A percentile compares a stretch with the other conserved stretches of the same genome.
phyloP scores from a whole-genome alignment of 2,888 invertebrate species.

The Vesta saturnalis region DNA sequence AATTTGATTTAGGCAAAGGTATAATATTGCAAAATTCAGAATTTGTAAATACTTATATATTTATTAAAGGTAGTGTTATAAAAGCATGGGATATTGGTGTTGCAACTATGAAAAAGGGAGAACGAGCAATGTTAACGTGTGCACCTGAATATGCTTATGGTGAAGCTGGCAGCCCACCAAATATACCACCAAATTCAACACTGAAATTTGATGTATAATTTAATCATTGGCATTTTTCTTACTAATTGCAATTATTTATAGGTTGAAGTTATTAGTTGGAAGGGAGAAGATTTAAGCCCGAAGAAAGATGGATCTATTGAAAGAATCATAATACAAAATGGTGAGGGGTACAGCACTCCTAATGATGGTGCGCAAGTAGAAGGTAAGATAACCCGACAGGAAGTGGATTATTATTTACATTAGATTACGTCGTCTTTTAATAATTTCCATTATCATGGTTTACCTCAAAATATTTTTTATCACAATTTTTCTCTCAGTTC shows the following conservation, averaged over 20 bases:
- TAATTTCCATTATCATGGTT: background rate
- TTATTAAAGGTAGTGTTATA: slow-evolving; percentile 76
- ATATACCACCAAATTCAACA: slow-evolving; percentile 88
- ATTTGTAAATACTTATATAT: background rate
- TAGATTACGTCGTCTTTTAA: no score
- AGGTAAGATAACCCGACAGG: slow-evolving; percentile 64
- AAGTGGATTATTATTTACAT: slow-evolving; percentile 17
- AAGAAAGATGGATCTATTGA: slow-evolving; percentile 86
- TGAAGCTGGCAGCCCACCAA: slow-evolving; percentile 81
- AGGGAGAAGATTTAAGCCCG: slow-evolving; percentile 88
- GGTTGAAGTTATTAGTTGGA: slow-evolving; percentile 90
- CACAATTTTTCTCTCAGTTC: slow-evolving; percentile 68
- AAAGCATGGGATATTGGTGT: slow-evolving; percentile 96
- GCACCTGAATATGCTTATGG: slow-evolving; percentile 94
- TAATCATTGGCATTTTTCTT: background rate
- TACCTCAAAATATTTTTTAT: slow-evolving; percentile 2
- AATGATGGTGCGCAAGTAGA: slow-evolving; percentile 86
- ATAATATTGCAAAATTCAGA: background rate
- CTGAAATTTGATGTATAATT: slow-evolving; percentile 84
- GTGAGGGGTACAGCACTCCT: slow-evolving; percentile 78
- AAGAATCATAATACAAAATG: slow-evolving; percentile 74
- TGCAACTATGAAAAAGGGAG: slow-evolving; percentile 92
- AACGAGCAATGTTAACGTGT: slow-evolving; percentile 84
- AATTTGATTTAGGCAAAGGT: slow-evolving; percentile 88
- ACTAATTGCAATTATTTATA: slow-evolving; percentile 56